A percentile compares a stretch with the other conserved stretches of the same genome.
These are phyloP conservation scores for Phyllostomus discolor DNA, from an alignment of 2,113 vertebrate species.

Conservation along the genomic window DNA sequence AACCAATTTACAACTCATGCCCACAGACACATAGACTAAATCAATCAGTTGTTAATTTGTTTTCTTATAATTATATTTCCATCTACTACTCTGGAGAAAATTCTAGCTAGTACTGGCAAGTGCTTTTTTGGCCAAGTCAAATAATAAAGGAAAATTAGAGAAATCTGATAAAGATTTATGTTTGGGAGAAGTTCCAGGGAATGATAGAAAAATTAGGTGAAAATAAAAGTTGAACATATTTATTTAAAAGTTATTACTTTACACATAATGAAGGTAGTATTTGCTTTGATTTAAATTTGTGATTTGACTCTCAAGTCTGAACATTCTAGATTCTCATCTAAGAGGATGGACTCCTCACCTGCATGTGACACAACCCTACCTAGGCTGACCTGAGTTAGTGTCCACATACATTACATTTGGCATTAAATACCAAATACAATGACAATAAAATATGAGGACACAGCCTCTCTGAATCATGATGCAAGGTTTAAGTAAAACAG, in stretches of 20 bases:
- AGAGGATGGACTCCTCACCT: slow-evolving; percentile 50
- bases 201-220: background rate
- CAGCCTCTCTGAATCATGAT: background rate
- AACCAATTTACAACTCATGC: no score
- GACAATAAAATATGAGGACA: background rate
- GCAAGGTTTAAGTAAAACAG: background rate
- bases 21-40: background rate
- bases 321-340: slow-evolving; percentile 46
- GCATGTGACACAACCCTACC: background rate
- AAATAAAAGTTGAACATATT: slow-evolving; percentile 1
- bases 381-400: background rate
- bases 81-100: background rate
- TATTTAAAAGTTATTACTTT: background rate
- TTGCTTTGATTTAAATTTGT: slow-evolving; percentile 59
- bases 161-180: background rate
- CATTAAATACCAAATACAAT: background rate
- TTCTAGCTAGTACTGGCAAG: background rate
- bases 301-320: slow-evolving; percentile 57
- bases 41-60: background rate
- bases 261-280: background rate
- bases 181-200: background rate
- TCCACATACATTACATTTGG: background rate
- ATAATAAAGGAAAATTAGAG: background rate
- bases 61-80: background rate
- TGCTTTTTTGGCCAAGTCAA: background rate